A percentile compares a stretch with the other conserved stretches of the same genome.
These are phyloP conservation scores for Lagodon rhomboides DNA, from an alignment of 2,797 vertebrate species.

Conservation along the genomic window DNA sequence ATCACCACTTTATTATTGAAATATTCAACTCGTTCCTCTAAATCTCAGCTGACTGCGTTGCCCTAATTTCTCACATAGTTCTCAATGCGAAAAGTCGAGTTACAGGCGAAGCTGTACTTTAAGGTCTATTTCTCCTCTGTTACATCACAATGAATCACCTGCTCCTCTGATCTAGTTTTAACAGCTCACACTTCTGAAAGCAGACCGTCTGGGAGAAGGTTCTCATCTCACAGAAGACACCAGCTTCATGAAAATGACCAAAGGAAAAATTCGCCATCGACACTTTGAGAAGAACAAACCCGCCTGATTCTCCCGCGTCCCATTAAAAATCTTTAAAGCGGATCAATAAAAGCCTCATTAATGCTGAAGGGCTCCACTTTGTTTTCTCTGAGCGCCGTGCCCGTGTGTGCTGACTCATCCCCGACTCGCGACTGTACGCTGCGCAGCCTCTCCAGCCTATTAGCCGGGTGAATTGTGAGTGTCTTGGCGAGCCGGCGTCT, in stretches of 20 bases:
- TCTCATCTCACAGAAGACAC: constrained; percentile 22
- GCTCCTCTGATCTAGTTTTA: constrained; percentile 15
- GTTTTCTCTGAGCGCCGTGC: constrained; percentile 47
- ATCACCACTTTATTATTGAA: background rate
- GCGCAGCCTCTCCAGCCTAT: constrained; percentile 59
- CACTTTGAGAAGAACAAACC: constrained; percentile 24
- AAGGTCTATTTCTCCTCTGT: background rate
- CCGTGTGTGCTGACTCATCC: constrained; percentile 71
- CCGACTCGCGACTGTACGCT: constrained; percentile 10
- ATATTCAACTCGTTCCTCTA: background rate
- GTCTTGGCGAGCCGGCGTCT: constrained; percentile 42
- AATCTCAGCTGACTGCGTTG: background rate
- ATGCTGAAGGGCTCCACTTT: constrained; percentile 54
- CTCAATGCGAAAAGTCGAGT: background rate
- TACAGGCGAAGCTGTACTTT: background rate
- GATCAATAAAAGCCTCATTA: constrained; percentile 64
- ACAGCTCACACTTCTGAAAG: constrained; percentile 5
- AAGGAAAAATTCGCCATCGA: constrained; percentile 13
- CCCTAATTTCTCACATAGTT: background rate
- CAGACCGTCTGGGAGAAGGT: background rate
- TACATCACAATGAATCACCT: background rate
- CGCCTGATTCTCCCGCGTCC: constrained; percentile 20
- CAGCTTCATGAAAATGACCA: constrained; percentile 30
- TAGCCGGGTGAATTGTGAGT: constrained; percentile 69
- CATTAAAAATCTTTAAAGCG: constrained; percentile 61